Percentiles rank a stretch among this genome's conserved stretches.
phyloP scores from a whole-genome alignment of 1,140 invertebrate genomes.

The Drosophila punjabiensis region DNA sequence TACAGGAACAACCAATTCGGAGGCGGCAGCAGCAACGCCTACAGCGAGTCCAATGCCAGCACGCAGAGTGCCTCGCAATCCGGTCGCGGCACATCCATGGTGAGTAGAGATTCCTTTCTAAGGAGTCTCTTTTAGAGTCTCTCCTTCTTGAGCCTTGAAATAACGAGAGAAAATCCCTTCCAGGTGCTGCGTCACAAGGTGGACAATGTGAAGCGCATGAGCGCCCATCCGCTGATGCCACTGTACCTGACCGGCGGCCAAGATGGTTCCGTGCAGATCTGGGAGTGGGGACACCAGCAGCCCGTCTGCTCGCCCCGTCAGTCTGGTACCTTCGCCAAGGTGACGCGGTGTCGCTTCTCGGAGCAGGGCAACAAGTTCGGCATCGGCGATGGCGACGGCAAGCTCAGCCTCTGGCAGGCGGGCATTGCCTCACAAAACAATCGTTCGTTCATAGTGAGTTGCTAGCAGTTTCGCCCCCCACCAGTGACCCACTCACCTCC shows the following conservation, averaged over 20 bases:
- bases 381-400: slow-evolving; percentile 96
- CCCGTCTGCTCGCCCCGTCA: slow-evolving; percentile 95
- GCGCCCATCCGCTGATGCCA: slow-evolving; percentile 96
- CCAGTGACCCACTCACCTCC: no score
- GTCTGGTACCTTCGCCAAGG: slow-evolving; percentile 95
- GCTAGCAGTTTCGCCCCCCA: neutral
- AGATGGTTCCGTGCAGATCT: slow-evolving; percentile 98
- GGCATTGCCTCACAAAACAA: slow-evolving; percentile 93
- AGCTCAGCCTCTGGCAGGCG: slow-evolving; percentile 97
- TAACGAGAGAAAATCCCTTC: neutral
- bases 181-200: slow-evolving; percentile 95
- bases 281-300: slow-evolving; percentile 98
- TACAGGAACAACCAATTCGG: slow-evolving; percentile 65
- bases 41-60: slow-evolving; percentile 67
- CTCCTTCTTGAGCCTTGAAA: slow-evolving; percentile 28
- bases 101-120: slow-evolving; percentile 86
- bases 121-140: no score
- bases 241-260: slow-evolving; percentile 98
- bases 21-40: slow-evolving; percentile 37
- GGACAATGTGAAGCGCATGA: slow-evolving; percentile 97
- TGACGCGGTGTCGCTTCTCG: slow-evolving; percentile 97
- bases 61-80: slow-evolving; percentile 91
- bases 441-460: slow-evolving; percentile 97
- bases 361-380: slow-evolving; percentile 99
- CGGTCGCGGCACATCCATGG: slow-evolving; percentile 94